A percentile compares a stretch with the other conserved stretches of the same genome.
These are phyloP conservation scores for Bhutanitis thaidina DNA, from an alignment of 2,888 invertebrate species.

Conservation along the genomic window DNA sequence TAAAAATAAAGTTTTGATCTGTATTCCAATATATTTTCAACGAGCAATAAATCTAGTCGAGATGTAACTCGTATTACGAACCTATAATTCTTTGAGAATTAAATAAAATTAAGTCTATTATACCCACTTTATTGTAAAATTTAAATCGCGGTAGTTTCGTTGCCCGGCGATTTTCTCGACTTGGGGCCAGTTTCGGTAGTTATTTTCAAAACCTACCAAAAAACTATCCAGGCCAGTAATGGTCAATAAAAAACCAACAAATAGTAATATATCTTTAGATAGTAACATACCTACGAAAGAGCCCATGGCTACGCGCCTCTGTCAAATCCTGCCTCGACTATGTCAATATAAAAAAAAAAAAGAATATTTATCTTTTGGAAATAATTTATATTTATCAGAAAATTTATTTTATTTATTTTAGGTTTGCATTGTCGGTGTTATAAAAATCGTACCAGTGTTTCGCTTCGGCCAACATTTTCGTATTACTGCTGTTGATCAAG, in stretches of 20 bases:
- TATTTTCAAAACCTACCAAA: background rate
- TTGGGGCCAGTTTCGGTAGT: background rate
- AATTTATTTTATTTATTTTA: conserved; percentile 47
- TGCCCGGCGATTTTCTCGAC: background rate
- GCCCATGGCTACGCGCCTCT: conserved; percentile 36
- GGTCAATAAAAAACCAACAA: background rate
- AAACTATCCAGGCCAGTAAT: background rate
- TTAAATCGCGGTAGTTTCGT: background rate
- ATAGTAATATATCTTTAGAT: background rate
- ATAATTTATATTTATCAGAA: conserved; percentile 58
- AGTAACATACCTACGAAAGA: background rate
- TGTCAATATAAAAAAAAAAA: conserved; percentile 41
- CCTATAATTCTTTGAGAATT: background rate
- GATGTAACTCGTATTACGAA: too few relatives aligned
- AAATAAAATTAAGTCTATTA: background rate
- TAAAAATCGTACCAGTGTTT: conserved; percentile 48
- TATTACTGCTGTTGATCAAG: conserved; percentile 26
- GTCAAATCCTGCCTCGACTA: conserved; percentile 45
- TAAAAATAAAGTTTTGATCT: too few relatives aligned
- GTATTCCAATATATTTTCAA: conserved; percentile 24
- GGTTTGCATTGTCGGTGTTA: conserved; percentile 43
- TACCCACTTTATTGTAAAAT: background rate
- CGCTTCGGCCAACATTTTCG: conserved; percentile 45
- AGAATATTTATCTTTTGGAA: conserved; percentile 51
- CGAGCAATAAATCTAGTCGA: background rate